Conservation (phyloP, 2,797 vertebrate genomes). For the Ctenochaetus hawaiiensis region DNA sequence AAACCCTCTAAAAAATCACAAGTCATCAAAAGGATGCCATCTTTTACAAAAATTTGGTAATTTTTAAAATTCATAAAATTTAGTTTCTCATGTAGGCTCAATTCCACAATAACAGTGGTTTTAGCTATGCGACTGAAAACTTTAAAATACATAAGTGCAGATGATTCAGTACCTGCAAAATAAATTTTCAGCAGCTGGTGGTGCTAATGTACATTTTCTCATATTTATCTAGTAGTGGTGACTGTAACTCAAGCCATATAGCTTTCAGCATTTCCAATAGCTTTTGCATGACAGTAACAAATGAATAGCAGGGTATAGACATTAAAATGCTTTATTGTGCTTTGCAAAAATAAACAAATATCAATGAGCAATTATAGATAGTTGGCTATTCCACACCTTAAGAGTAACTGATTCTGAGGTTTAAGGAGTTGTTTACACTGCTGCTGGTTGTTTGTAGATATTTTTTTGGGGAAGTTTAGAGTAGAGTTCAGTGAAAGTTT, state of each 20-base stretch:
- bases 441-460: not conserved
- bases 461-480: not conserved
- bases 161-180: not conserved
- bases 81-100: not conserved
- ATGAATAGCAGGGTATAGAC: not conserved
- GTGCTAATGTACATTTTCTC: not conserved
- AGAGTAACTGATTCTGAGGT: not conserved
- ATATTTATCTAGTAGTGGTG: not conserved
- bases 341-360: not conserved
- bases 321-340: not conserved
- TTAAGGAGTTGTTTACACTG: not conserved
- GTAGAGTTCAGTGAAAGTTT: conserved; percentile 1
- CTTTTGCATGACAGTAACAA: not conserved
- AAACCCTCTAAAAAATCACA: not conserved
- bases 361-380: not conserved
- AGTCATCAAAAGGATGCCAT: not conserved
- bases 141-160: not conserved
- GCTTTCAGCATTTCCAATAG: not conserved
- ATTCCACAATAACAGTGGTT: not conserved
- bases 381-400: not conserved
- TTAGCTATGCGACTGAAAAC: not conserved
- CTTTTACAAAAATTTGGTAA: too few relatives aligned
- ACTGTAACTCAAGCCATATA: not conserved
- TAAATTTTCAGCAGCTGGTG: conserved; percentile 1
- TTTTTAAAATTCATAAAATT: not conserved